These are phyloP conservation scores for Malurus alboscapulatus DNA, from an alignment of 2,113 vertebrate species.

Conservation along the genomic window DNA sequence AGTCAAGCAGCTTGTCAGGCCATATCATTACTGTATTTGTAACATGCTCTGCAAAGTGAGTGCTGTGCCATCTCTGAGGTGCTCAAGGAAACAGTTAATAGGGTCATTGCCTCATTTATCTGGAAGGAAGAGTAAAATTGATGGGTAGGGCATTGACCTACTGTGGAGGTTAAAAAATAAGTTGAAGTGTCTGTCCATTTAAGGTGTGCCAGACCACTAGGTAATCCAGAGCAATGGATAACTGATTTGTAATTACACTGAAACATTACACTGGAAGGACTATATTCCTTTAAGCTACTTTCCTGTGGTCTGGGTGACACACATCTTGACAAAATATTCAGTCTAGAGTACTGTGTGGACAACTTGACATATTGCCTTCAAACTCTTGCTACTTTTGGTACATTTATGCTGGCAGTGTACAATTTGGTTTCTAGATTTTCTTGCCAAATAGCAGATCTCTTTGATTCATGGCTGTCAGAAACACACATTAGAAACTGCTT, in stretches of 20 bases:
- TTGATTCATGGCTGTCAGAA: constrained; percentile 53
- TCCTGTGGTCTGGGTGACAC: not conserved
- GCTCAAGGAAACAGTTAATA: constrained; percentile 13
- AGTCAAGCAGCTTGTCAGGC: not conserved
- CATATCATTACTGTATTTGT: not conserved
- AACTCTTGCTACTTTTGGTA: not conserved
- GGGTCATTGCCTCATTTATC: constrained; percentile 10
- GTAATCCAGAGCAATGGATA: not conserved
- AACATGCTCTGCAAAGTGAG: not conserved
- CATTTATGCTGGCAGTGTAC: constrained; percentile 37
- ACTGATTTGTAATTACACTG: not conserved
- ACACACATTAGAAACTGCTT: not conserved
- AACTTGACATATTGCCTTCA: constrained; percentile 19
- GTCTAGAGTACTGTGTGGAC: constrained; percentile 1
- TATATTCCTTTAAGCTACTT: not conserved
- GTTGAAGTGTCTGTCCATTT: not conserved
- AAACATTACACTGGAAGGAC: not conserved
- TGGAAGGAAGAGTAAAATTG: not conserved
- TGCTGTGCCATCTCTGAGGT: not conserved
- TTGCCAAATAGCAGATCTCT: constrained; percentile 39
- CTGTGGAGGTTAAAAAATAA: constrained; percentile 33
- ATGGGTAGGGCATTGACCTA: constrained; percentile 8
- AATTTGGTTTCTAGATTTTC: constrained; percentile 40
- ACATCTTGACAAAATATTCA: constrained; percentile 31
- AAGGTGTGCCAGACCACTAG: not conserved